Evolutionary conservation across 1,140 invertebrate genomes (phyloP), one percentile per base, ranked within the genome.

Genomic region (Drosophila oshimai): DNA sequence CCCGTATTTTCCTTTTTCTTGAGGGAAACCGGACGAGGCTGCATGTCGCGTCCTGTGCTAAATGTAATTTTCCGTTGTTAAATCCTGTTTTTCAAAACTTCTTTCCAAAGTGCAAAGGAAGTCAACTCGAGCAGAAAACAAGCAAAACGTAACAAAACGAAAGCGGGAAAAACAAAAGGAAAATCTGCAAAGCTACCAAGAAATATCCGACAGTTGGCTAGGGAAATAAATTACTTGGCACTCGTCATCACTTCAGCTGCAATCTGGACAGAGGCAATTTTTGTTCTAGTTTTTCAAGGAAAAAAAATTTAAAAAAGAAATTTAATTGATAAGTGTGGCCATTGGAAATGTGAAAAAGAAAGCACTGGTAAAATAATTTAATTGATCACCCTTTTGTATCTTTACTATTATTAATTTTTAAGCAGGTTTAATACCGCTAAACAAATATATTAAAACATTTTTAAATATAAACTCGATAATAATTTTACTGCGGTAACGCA

Each of bases 21-120:
- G 41, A 31, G 24, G 33, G n/a, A 15, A 26, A 39, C 29, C 26
- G 62, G 44, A 65, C 26, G 36, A 53, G 69, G 68, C 54, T 61
- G 69, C 60, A 81, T 62, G 80, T 64, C 58, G 61, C 44, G 60
- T 87, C 75, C 75, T 53, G 67, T 68, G 75, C 81, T 84, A 80
- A 86, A 86, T 86, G 80, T 86, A 86, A 86, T 86, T 86, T 86
- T 87, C 80, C 80, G 81, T 86, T 87, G 76, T 86, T 86, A 86
- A 86, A 87, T 86, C 81, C 80, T 86, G 81, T 81, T 87, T 86
- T 86, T 87, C 71, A 87, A 87, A 86, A 86, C 75, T 87, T 86
- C 47, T 76, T 72, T 64, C 57, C 70, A 74, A 84, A 84, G 79
- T 87, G 76, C 81, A 86, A 75, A 79, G 76, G 76, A 87, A 86